phyloP scores from a whole-genome alignment of 2,888 invertebrate genomes.

The Drosophila putrida region DNA sequence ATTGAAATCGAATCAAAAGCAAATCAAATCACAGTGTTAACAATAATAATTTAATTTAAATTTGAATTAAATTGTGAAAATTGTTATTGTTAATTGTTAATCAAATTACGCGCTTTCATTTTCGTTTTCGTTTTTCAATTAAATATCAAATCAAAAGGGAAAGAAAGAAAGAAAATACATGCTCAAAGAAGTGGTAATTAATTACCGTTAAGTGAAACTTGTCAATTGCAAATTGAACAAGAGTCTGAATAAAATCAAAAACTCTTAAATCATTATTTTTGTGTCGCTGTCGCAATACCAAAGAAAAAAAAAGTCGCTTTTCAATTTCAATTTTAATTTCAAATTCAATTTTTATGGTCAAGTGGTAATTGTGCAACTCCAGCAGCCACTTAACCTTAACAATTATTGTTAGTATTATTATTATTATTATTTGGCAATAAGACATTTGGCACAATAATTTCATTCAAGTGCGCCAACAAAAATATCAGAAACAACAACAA shows the following conservation, averaged over 20 bases:
- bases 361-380: slow-evolving; percentile 65
- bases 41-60: slow-evolving; percentile 25
- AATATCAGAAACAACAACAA: slow-evolving; percentile 21
- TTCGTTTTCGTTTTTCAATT: slow-evolving; percentile 5
- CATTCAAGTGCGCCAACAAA: slow-evolving; percentile 59
- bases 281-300: slow-evolving; percentile 12
- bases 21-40: slow-evolving; percentile 25
- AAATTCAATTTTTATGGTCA: slow-evolving; percentile 47
- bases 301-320: slow-evolving; percentile 29
- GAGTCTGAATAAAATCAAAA: slow-evolving; percentile 9
- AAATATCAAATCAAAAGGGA: neutral
- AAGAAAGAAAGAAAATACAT: slow-evolving; percentile 7
- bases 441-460: slow-evolving; percentile 70
- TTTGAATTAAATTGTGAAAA: slow-evolving; percentile 52
- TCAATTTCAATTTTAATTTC: slow-evolving; percentile 30
- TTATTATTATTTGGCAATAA: slow-evolving; percentile 64
- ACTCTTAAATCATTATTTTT: slow-evolving; percentile 26
- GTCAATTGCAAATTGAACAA: slow-evolving; percentile 22
- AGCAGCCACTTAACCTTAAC: slow-evolving; percentile 76
- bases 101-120: slow-evolving; percentile 42
- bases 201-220: slow-evolving; percentile 52
- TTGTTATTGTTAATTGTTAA: slow-evolving; percentile 23
- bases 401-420: slow-evolving; percentile 65
- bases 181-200: slow-evolving; percentile 32
- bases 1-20: slow-evolving; percentile 30